A percentile compares a stretch with the other conserved stretches of the same genome.
phyloP scores from a whole-genome alignment of 2,797 vertebrate species.

The Darevskia mixta region DNA sequence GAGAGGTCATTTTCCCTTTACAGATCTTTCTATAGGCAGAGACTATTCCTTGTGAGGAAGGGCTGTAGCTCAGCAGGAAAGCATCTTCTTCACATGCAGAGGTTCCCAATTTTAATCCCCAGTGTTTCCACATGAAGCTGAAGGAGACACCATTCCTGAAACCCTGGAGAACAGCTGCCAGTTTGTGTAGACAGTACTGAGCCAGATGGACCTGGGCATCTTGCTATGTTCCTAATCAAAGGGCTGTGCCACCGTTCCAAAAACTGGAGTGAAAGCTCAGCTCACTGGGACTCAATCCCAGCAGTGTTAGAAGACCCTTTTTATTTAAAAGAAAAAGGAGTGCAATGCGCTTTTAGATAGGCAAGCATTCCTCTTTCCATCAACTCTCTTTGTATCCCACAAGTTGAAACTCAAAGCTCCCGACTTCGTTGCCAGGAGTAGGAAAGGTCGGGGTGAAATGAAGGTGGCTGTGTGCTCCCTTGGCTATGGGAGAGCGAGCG shows the following conservation, averaged over 20 bases:
- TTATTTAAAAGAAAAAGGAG: background rate
- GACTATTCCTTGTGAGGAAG: too few relatives aligned
- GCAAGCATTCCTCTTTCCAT: background rate
- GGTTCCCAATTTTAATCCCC: too few relatives aligned
- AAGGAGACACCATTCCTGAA: too few relatives aligned
- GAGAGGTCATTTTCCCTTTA: background rate
- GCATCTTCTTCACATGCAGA: too few relatives aligned
- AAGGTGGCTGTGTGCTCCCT: background rate
- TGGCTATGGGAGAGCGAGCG: background rate
- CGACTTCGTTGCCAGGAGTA: background rate
- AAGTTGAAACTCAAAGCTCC: conserved; percentile 5
- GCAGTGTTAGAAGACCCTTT: background rate
- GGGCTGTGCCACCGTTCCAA: background rate
- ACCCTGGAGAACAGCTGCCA: too few relatives aligned
- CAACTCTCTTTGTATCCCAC: background rate
- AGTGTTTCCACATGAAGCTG: too few relatives aligned
- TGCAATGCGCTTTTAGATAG: background rate
- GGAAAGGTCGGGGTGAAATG: background rate
- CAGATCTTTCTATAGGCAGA: too few relatives aligned
- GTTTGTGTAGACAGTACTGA: too few relatives aligned
- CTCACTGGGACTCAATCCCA: background rate
- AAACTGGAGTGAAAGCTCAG: background rate
- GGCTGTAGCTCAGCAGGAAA: too few relatives aligned
- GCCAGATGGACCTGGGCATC: too few relatives aligned
- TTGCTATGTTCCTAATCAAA: background rate